Conservation (phyloP, 2,797 vertebrate species). For the Cuniculus paca region DNA sequence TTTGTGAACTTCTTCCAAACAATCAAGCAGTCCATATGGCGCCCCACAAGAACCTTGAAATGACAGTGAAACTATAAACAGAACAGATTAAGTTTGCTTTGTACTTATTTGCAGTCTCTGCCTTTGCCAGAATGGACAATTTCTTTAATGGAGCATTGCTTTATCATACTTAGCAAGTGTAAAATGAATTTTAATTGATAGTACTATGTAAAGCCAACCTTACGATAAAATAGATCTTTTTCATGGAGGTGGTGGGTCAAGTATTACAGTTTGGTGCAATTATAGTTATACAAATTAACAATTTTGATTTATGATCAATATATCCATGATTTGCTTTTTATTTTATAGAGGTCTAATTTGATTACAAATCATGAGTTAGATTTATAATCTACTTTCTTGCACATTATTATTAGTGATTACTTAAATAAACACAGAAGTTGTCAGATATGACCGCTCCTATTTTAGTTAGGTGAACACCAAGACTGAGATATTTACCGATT, state of each 20-base stretch:
- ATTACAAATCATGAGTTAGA: slow-evolving; percentile 12
- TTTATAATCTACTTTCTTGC: not conserved
- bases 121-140: slow-evolving; percentile 68
- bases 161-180: slow-evolving; percentile 64
- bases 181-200: slow-evolving; percentile 68
- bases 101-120: slow-evolving; percentile 59
- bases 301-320: not conserved
- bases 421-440: not conserved
- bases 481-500: not conserved
- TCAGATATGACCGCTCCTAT: not conserved
- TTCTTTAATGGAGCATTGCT: slow-evolving; percentile 71
- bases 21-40: slow-evolving; percentile 62
- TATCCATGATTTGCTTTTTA: not conserved
- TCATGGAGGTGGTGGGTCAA: not conserved
- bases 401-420: not conserved
- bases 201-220: rapidly evolving
- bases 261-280: not conserved
- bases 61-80: slow-evolving; percentile 62
- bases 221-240: slow-evolving; percentile 9
- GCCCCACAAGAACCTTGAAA: slow-evolving; percentile 69
- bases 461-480: not conserved
- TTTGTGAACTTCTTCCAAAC: slow-evolving; percentile 67
- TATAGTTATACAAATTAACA: not conserved
- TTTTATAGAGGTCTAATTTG: slow-evolving; percentile 36
- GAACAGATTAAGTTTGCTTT: slow-evolving; percentile 69